These are phyloP conservation scores for Venustoraphidia nigricollis DNA, from an alignment of 2,888 invertebrate species.

Conservation along the genomic window DNA sequence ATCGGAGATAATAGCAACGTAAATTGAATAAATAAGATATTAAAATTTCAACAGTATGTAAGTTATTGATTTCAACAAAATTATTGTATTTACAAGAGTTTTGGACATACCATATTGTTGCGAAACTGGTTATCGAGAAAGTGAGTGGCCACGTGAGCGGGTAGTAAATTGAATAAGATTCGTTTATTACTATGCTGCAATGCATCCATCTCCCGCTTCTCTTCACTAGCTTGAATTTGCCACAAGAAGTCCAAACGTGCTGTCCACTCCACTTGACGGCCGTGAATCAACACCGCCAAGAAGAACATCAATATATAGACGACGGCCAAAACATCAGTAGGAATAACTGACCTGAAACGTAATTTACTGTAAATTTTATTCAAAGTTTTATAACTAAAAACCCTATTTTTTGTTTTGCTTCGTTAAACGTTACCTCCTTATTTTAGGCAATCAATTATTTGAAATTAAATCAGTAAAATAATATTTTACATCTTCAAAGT, in stretches of 20 bases:
- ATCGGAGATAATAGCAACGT: no score
- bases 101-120: conserved; percentile 58
- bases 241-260: conserved; percentile 68
- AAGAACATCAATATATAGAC: conserved; percentile 72
- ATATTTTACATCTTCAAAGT: no score
- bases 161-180: conserved; percentile 78
- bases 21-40: no score
- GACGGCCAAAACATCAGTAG: conserved; percentile 62
- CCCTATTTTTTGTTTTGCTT: no score
- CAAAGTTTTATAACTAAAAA: neutral
- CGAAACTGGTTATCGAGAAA: conserved; percentile 81
- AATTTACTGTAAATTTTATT: conserved; percentile 2
- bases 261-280: conserved; percentile 80
- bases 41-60: no score
- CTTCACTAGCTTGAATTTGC: conserved; percentile 77
- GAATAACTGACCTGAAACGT: conserved; percentile 43
- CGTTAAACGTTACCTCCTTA: no score
- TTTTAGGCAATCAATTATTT: conserved; percentile 2
- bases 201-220: conserved; percentile 87
- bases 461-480: conserved; percentile 16
- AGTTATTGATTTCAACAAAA: neutral
- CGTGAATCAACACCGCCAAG: conserved; percentile 70
- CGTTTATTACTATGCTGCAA: conserved; percentile 77
- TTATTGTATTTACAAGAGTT: neutral
- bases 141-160: conserved; percentile 83